Evolutionary conservation across 2,797 vertebrate species (phyloP).

Genomic region (Taenioides sp.): DNA sequence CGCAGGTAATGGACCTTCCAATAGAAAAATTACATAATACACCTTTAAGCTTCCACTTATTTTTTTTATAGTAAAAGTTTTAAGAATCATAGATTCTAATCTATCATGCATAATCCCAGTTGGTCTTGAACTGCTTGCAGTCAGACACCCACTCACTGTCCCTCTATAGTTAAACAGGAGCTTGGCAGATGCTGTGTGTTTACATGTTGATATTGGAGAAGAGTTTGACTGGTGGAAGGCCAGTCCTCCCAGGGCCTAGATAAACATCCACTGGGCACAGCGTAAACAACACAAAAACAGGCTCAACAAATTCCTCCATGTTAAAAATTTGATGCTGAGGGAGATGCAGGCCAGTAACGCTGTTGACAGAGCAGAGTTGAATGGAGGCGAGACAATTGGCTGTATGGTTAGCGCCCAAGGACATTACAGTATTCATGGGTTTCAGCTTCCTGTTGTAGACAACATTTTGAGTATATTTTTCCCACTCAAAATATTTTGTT

Average conservation of each 20-base stretch:
- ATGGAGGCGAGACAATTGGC: neutral
- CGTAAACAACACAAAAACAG: slow-evolving; percentile 13
- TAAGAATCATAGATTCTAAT: slow-evolving; percentile 1
- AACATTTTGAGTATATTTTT: too few relatives aligned
- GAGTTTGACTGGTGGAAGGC: slow-evolving; percentile 55
- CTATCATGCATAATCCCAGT: slow-evolving; percentile 3
- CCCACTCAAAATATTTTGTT: too few relatives aligned
- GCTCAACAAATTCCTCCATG: slow-evolving; percentile 7
- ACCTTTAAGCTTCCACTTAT: neutral
- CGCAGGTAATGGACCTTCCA: too few relatives aligned
- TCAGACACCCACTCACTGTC: slow-evolving; percentile 5
- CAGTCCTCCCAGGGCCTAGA: slow-evolving; percentile 54
- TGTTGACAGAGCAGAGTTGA: slow-evolving; percentile 31
- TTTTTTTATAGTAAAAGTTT: neutral
- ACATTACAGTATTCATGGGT: neutral
- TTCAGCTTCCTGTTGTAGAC: too few relatives aligned
- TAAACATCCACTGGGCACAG: slow-evolving; percentile 63
- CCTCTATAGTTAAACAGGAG: slow-evolving; percentile 43
- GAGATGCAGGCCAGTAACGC: slow-evolving; percentile 16
- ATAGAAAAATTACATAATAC: too few relatives aligned
- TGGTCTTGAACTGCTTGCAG: slow-evolving; percentile 14
- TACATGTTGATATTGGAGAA: slow-evolving; percentile 52
- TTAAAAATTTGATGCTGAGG: slow-evolving; percentile 39
- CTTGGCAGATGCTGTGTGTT: slow-evolving; percentile 56
- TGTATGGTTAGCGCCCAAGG: neutral